Base-by-base conservation (phyloP, 2,113 vertebrate genomes). In the Anarhynchus alexandrinus region DNA sequence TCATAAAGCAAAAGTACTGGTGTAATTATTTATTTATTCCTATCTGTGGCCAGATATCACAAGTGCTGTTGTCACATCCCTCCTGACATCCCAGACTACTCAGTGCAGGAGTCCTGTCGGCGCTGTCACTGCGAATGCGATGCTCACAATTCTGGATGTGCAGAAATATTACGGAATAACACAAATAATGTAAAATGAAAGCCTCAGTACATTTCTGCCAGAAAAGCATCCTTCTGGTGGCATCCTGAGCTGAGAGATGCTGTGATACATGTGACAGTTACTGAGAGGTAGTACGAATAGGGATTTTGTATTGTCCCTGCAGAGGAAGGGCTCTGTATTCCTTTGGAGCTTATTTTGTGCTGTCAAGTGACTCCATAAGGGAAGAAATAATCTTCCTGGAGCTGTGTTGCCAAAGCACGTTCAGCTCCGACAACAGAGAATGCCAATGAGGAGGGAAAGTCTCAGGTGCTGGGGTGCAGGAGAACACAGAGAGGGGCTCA, bases 231-330 rank as follows among this genome's bases (percentile, higher is more conserved):
- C 32, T 78, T 45, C 57, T 69, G 67, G 10, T 29, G 76, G 23
- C n/a, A n/a, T 6, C 51, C 52, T 25, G 55, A 78, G 51, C 1
- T 3, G 5, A 71, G 42, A 51, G 34, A 23, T 51, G 62, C 57
- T 45, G 70, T 66, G 36, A 30, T 43, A 38, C 12, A 27, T 0
- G 2, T 1, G 13, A 8, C 15, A 58, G 13, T 5, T 25, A 54
- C 30, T 58, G 57, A 67, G 69, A 43, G 15, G 12, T 43, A 64
- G 23, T 36, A 36, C 0, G 0, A 58, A 20, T 6, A 58, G 67
- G 12, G 71, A 42, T 52, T 70, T 73, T 38, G 5, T 25, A 13
- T 3, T 21, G 26, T 30, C 36, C 36, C 26, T 47, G 69, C 52
- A 54, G 86, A 66, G 71, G 66, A 7, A 6, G 15, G 16, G 16